A percentile compares a stretch with the other conserved stretches of the same genome.
Conservation (phyloP, 2,797 vertebrate species). For the Protosalanx chinensis region DNA sequence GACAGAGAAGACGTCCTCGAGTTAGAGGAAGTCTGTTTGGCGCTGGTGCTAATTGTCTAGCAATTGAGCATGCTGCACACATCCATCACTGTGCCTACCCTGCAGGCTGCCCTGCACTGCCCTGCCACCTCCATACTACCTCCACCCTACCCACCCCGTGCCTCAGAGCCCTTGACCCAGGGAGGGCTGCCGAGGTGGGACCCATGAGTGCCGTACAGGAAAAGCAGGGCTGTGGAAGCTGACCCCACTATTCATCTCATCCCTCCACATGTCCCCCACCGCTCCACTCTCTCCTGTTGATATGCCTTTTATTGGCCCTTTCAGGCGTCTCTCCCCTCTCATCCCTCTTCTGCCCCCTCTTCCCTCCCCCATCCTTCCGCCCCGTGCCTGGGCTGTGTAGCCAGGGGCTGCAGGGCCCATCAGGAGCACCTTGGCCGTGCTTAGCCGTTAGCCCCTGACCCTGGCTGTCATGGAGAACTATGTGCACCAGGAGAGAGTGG, state of each 20-base stretch:
- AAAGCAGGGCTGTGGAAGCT: no score
- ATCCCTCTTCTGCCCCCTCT: background rate
- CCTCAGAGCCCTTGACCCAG: background rate
- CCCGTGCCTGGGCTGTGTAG: background rate
- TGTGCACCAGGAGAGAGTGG: background rate
- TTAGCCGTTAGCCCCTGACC: constrained; percentile 7
- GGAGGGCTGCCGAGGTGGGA: constrained; percentile 2
- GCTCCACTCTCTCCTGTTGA: background rate
- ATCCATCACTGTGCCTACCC: background rate
- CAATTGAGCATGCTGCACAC: constrained; percentile 1
- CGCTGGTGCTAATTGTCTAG: background rate
- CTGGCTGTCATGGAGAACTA: constrained; percentile 3
- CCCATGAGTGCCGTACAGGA: background rate
- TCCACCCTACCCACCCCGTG: background rate
- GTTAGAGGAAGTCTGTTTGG: background rate
- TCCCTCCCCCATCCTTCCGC: background rate
- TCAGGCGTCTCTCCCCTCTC: background rate
- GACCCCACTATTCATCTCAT: background rate
- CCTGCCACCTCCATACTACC: background rate
- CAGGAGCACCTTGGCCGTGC: constrained; percentile 7
- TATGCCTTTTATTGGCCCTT: background rate
- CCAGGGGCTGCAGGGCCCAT: background rate
- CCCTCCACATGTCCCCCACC: background rate
- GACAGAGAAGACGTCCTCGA: background rate
- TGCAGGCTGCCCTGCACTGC: background rate